phyloP scores from a whole-genome alignment of 2,113 vertebrate species.

The Gallinago jamesoni region DNA sequence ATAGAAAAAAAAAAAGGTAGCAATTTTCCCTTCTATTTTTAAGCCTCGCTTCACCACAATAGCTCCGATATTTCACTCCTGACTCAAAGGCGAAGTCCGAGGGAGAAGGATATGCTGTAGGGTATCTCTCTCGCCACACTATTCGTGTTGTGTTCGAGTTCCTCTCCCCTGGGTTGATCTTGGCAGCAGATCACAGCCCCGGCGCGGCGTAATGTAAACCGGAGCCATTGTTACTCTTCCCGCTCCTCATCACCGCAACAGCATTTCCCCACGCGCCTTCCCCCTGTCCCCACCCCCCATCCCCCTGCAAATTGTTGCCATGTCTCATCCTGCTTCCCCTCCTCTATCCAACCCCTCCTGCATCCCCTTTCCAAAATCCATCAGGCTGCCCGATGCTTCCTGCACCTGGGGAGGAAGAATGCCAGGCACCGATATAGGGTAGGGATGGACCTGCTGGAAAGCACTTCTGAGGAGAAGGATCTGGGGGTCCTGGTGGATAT shows the following conservation, averaged over 20 bases:
- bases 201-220: conserved; percentile 41
- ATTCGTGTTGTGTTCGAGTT: conserved; percentile 67
- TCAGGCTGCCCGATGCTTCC: not conserved
- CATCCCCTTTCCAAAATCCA: not conserved
- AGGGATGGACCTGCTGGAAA: too few relatives aligned
- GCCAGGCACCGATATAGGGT: too few relatives aligned
- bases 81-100: conserved; percentile 39
- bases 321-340: not conserved
- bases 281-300: not conserved
- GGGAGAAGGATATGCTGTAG: conserved; percentile 68
- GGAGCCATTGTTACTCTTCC: conserved; percentile 68
- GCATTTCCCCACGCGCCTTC: conserved; percentile 23
- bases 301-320: conserved; percentile 25
- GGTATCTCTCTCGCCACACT: conserved; percentile 68
- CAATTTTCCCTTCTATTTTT: conserved; percentile 40
- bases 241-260: conserved; percentile 46
- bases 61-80: conserved; percentile 51
- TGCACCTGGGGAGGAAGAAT: too few relatives aligned
- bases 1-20: not conserved
- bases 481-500: too few relatives aligned
- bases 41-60: conserved; percentile 42
- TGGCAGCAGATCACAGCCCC: conserved; percentile 68
- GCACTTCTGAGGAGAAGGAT: too few relatives aligned
- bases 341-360: not conserved
- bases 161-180: conserved; percentile 69